These are phyloP conservation scores for Aurelia aurita complex sp. Pacific DNA, from an alignment of 30 jellyfish, hydroid and myxozoan species.

Conservation along the genomic window DNA sequence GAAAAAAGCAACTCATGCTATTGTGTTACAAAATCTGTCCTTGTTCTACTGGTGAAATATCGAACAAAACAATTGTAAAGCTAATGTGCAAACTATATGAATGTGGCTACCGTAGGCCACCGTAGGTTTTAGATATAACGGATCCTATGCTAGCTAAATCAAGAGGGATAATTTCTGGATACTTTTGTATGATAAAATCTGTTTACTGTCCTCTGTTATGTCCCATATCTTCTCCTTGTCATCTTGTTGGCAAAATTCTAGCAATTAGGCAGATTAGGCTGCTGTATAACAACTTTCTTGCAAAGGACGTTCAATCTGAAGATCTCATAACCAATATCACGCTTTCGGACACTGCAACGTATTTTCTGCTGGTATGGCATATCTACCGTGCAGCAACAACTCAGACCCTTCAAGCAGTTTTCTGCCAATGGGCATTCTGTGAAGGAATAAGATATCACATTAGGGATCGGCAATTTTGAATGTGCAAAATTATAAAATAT, in stretches of 20 bases:
- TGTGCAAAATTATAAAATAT: background rate
- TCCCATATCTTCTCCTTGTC: background rate
- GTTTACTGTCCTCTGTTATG: background rate
- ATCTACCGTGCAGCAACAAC: constrained; percentile 45
- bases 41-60: too few relatives aligned
- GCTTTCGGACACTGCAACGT: constrained; percentile 53
- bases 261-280: constrained; percentile 47
- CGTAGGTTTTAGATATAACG: too few relatives aligned
- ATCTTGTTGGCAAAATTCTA: background rate
- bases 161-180: too few relatives aligned
- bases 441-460: background rate
- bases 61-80: background rate
- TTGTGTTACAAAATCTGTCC: too few relatives aligned
- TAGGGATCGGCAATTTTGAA: background rate
- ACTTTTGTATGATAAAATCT: too few relatives aligned
- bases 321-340: constrained; percentile 62
- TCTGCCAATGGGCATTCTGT: constrained; percentile 55
- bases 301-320: constrained; percentile 40
- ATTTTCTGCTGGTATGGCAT: constrained; percentile 54
- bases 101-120: background rate
- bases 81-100: background rate
- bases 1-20: too few relatives aligned
- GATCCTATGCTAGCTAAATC: too few relatives aligned
- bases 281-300: constrained; percentile 41
- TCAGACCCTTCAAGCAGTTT: constrained; percentile 36